These are phyloP conservation scores for Frieseomelitta varia DNA, from an alignment of 1,140 invertebrate genomes.

Conservation along the genomic window DNA sequence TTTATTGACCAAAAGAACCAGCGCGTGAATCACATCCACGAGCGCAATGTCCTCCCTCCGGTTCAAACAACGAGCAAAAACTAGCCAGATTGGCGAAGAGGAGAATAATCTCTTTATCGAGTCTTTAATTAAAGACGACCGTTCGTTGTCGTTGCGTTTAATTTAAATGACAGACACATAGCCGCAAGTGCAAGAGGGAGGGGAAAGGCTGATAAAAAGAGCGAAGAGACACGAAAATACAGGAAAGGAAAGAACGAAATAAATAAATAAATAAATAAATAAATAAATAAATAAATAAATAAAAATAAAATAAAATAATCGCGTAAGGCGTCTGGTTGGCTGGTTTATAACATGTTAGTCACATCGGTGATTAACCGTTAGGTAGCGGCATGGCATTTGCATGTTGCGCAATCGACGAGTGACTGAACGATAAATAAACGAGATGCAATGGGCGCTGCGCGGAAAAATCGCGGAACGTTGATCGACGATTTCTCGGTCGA, in stretches of 20 bases:
- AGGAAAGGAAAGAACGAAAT: background rate
- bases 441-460: constrained; percentile 33
- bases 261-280: too few relatives aligned
- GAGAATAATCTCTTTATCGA: background rate
- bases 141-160: too few relatives aligned
- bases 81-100: background rate
- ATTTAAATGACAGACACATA: background rate
- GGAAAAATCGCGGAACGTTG: constrained; percentile 35
- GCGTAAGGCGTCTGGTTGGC: constrained; percentile 12
- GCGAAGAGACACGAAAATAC: background rate
- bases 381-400: constrained; percentile 20
- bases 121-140: constrained; percentile 34
- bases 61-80: background rate
- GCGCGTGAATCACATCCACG: background rate
- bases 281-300: too few relatives aligned
- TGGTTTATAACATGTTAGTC: constrained; percentile 20
- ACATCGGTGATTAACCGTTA: constrained; percentile 46
- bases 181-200: background rate
- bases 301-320: background rate
- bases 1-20: background rate
- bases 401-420: constrained; percentile 30
- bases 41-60: background rate
- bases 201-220: too few relatives aligned
- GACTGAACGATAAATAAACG: constrained; percentile 24
- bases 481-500: constrained; percentile 47